Base-by-base conservation (phyloP, 2,888 invertebrate species). In the Octonoba sinensis region DNA sequence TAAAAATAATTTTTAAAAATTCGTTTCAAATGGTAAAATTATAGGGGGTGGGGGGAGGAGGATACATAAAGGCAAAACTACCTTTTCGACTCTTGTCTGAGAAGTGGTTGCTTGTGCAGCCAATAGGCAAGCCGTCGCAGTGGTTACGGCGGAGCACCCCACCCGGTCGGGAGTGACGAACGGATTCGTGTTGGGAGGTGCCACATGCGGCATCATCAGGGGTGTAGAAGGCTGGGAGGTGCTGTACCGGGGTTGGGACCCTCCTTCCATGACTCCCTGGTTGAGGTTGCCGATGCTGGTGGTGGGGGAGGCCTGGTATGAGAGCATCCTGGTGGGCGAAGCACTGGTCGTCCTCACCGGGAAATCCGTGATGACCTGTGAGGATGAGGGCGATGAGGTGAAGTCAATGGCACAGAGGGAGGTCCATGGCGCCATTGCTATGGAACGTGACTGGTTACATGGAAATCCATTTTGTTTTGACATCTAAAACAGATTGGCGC, bases 191-290 rank as follows among this genome's bases (percentile, higher is more conserved):
- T 76, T 76, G n/a, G 79, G 66, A 12, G 82, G 71, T 18, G 76
- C 66, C 13, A 72, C 27, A 24, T 82, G 82, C n/a, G 82, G 82
- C 82, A 82, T 82, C 82, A 82, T 82, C 24, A 82, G 54, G 27
- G 82, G 82, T 2, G 82, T 82, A n/a, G 82, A 82, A 18, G 82
- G 82, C 47, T 82, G 82, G n/a, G 82, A 82, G 47, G 69, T 66
- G 56, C 82, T 76, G 60, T 76, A 82, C 47, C 82, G 54, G 2
- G 82, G 71, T 20, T 75, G 82, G 20, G 66, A 62, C 8, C 57
- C 64, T 54, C 72, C 72, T 24, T 82, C 75, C 11, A 62, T 46
- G 16, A 67, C 56, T 11, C 44, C 11, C 24, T 57, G 59, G 46
- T 46, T 74, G 11, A 24, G 65, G 18, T 65, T 78, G 22, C 76